Evolutionary conservation across 2,113 vertebrate genomes (phyloP).

Genomic region (Syngnathus scovelli): DNA sequence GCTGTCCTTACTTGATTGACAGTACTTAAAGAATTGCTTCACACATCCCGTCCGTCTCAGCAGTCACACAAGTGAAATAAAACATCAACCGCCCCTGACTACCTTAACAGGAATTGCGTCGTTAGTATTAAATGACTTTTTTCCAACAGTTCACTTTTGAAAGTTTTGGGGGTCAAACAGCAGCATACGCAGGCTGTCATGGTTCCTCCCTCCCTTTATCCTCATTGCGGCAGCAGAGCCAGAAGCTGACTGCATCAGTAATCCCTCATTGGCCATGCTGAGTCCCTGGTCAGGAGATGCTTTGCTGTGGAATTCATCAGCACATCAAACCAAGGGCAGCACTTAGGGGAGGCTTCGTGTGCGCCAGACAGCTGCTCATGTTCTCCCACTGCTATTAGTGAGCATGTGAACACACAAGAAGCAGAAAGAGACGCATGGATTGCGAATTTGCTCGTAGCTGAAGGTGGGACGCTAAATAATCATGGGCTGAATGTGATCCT

Average conservation of each 20-base stretch:
- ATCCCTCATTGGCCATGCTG: slow-evolving; percentile 38
- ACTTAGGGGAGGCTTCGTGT: slow-evolving; percentile 40
- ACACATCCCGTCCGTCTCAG: too few species aligned
- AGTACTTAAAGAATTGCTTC: too few species aligned
- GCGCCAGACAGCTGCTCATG: slow-evolving; percentile 42
- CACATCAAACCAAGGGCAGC: slow-evolving; percentile 44
- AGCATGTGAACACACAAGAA: slow-evolving; percentile 9
- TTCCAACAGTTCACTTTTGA: background rate
- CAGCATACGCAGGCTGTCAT: slow-evolving; percentile 18
- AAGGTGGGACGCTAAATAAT: background rate
- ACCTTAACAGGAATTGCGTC: too few species aligned
- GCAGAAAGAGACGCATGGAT: background rate
- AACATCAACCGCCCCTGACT: too few species aligned
- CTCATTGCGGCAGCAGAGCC: slow-evolving; percentile 14
- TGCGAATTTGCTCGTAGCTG: background rate
- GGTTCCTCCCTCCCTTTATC: slow-evolving; percentile 14
- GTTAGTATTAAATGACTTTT: background rate
- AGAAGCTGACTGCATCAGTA: slow-evolving; percentile 38
- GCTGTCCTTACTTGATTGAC: too few species aligned
- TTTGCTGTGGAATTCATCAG: slow-evolving; percentile 54
- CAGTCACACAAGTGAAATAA: too few species aligned
- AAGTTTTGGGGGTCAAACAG: slow-evolving; percentile 24
- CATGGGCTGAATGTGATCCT: background rate
- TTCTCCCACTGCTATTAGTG: slow-evolving; percentile 32
- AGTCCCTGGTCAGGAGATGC: slow-evolving; percentile 31